phyloP scores from a whole-genome alignment of 2,888 invertebrate species.

The Achlya flavicornis region DNA sequence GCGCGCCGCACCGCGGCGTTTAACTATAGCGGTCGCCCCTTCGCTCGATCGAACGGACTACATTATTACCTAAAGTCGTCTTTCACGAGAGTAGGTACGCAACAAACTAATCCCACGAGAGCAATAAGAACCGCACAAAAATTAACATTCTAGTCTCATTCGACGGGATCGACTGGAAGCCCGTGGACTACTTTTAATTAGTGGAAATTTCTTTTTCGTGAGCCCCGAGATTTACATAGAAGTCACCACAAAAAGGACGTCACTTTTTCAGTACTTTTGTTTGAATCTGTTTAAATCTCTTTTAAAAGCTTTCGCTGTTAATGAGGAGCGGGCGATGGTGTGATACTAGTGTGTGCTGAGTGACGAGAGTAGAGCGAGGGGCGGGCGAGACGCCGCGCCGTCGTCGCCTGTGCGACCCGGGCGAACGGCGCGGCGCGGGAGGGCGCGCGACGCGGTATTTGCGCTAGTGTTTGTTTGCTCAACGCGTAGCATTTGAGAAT shows the following conservation, averaged over 20 bases:
- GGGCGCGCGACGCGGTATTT: constrained; percentile 60
- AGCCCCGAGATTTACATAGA: constrained; percentile 73
- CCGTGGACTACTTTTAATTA: constrained; percentile 72
- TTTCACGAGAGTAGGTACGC: constrained; percentile 48
- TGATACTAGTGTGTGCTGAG: constrained; percentile 40
- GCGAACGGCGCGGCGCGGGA: constrained; percentile 30
- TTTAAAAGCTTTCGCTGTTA: constrained; percentile 75
- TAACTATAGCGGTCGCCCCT: constrained; percentile 30
- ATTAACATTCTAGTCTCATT: constrained; percentile 69
- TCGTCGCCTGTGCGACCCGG: background rate
- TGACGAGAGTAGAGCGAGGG: constrained; percentile 27
- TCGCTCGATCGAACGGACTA: constrained; percentile 33
- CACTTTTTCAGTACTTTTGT: constrained; percentile 75
- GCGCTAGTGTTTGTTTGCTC: constrained; percentile 72
- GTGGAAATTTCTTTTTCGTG: constrained; percentile 67
- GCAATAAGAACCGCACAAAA: constrained; percentile 58
- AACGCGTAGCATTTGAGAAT: constrained; percentile 81
- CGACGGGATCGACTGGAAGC: constrained; percentile 55
- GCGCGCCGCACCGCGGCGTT: constrained; percentile 43
- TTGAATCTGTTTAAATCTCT: constrained; percentile 77
- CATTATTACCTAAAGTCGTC: constrained; percentile 40
- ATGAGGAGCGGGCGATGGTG: constrained; percentile 68
- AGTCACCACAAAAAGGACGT: constrained; percentile 76
- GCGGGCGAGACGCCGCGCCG: constrained; percentile 30
- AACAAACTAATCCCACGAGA: constrained; percentile 56